Base-by-base conservation (phyloP, 2,888 invertebrate species). In the Heteropelma amictum region DNA sequence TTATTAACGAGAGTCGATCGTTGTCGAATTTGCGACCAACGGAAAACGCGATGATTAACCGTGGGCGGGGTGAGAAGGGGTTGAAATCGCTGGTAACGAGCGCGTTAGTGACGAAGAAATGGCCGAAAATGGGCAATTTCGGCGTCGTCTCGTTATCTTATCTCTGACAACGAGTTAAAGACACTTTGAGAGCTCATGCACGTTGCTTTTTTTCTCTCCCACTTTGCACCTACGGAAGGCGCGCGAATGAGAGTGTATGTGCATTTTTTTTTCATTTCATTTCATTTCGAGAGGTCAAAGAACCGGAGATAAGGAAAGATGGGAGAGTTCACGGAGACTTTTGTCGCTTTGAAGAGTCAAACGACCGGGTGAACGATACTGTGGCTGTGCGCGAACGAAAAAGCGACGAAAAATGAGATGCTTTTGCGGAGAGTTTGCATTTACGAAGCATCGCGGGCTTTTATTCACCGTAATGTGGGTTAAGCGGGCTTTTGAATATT, bases 381-480 rank as follows among this genome's bases (percentile, higher is more conserved):
- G 7, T n/a, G 28, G 6, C 14, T 1, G 38, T 1, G 38, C 12
- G 5, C 12, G 47, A 23, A 38, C 12, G 38, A 38, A 38, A 38
- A 38, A 23, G n/a, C 12, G 40, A 28, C 1, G 40, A 42, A 26
- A 40, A 26, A 42, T 28, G 60, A 47, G 47, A 47, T 60, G 30
- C 30, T 45, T 14, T 23, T 23, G 21, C 35, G 23, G 54, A 5
- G 38, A 6, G 14, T 19, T 33, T 35, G n/a, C n/a, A 23, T 45
- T 17, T 45, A 60, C 42, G 17, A 42, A 42, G 35, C 7, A 42
- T 38, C 30, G 21, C 45, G 40, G 23, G 21, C 23, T 60, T n/a
- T 45, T 40, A 77, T 80, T 80, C 79, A 77, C 76, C 69, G 69
- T 80, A 78, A 85, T 85, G 81, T 86, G 78, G 84, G 84, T 86